These are phyloP conservation scores for Drosophila paucipuncta DNA, from an alignment of 2,888 invertebrate genomes.

Conservation along the genomic window DNA sequence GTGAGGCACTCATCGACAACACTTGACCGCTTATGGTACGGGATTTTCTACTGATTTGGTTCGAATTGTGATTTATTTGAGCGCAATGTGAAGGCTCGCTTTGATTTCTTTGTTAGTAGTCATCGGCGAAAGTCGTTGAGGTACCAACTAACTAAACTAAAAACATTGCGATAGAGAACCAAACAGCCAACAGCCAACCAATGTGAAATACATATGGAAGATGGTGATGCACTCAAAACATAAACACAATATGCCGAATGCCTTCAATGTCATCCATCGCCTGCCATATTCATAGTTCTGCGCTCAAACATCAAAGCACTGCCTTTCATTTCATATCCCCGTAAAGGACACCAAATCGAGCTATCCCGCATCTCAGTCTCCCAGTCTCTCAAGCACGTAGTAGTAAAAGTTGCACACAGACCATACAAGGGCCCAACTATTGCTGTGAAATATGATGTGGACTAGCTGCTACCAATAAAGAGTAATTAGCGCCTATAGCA, in stretches of 20 bases:
- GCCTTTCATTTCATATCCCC: slow-evolving; percentile 69
- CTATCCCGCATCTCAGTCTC: slow-evolving; percentile 63
- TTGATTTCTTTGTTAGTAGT: slow-evolving; percentile 74
- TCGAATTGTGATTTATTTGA: slow-evolving; percentile 78
- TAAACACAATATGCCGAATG: slow-evolving; percentile 51
- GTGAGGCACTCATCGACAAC: slow-evolving; percentile 79
- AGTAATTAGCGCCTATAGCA: slow-evolving; percentile 69
- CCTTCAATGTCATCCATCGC: slow-evolving; percentile 52
- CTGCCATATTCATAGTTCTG: slow-evolving; percentile 66
- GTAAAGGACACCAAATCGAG: slow-evolving; percentile 73
- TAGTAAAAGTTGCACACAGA: slow-evolving; percentile 61
- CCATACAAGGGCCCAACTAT: slow-evolving; percentile 74
- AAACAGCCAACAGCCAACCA: slow-evolving; percentile 16
- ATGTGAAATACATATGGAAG: slow-evolving; percentile 66
- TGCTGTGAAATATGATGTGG: slow-evolving; percentile 78
- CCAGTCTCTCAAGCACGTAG: slow-evolving; percentile 63
- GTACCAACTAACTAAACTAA: slow-evolving; percentile 10
- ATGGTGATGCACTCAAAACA: slow-evolving; percentile 46
- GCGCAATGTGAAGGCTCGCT: slow-evolving; percentile 73
- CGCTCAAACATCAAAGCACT: slow-evolving; percentile 69
- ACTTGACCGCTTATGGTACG: slow-evolving; percentile 76
- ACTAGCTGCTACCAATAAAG: slow-evolving; percentile 64
- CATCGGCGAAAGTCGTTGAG: slow-evolving; percentile 64
- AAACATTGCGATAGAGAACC: slow-evolving; percentile 47
- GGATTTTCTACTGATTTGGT: slow-evolving; percentile 82